A percentile compares a stretch with the other conserved stretches of the same genome.
Conservation (phyloP, 2,888 invertebrate genomes). For the Ceratothoa steindachneri region DNA sequence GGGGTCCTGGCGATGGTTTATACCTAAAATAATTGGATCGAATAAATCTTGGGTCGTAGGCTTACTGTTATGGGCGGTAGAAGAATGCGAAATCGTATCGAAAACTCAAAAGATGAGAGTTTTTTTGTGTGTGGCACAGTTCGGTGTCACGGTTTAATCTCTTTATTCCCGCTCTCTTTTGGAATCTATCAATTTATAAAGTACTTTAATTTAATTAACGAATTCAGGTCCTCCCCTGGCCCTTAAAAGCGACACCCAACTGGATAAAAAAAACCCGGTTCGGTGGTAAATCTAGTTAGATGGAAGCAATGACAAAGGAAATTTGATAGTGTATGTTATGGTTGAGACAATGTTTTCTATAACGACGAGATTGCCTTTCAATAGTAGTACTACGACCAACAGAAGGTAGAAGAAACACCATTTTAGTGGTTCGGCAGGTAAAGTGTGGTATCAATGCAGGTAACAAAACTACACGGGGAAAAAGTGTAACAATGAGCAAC, state of each 20-base stretch:
- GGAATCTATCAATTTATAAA: too few species aligned
- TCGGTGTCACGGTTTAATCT: slow-evolving; percentile 1
- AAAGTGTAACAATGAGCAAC: slow-evolving; percentile 9
- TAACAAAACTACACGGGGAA: not conserved
- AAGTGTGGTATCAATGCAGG: not conserved
- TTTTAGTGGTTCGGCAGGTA: too few species aligned
- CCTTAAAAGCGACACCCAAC: too few species aligned
- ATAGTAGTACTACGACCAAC: not conserved
- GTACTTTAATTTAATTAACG: too few species aligned
- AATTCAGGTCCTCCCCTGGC: too few species aligned
- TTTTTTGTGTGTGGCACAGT: not conserved
- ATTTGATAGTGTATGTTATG: too few species aligned
- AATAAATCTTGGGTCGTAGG: slow-evolving; percentile 5
- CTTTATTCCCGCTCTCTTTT: too few species aligned
- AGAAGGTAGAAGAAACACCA: not conserved
- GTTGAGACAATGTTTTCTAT: too few species aligned
- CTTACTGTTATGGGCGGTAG: not conserved
- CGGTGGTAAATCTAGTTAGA: too few species aligned
- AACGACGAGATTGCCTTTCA: not conserved
- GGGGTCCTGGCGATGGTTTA: not conserved
- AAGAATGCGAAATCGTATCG: not conserved
- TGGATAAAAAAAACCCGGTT: too few species aligned
- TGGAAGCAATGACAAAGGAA: too few species aligned
- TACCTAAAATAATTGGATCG: slow-evolving; percentile 13
- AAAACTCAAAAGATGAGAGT: slow-evolving; percentile 1